Evolutionary conservation across 2,113 vertebrate species (phyloP).

Genomic region (Plotosus lineatus): DNA sequence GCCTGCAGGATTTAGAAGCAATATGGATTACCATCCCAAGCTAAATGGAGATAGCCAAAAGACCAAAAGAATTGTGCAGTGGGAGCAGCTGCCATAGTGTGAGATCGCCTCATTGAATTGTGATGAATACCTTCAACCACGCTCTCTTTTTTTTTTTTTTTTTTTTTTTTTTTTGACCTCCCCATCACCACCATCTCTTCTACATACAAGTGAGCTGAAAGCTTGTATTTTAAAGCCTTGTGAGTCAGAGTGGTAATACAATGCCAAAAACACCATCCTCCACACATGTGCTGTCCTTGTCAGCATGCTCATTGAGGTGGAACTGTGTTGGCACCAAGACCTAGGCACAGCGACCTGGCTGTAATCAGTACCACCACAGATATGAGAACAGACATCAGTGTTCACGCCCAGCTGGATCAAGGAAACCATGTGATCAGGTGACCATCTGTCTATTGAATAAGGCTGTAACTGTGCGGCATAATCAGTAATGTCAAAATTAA

Average conservation of each 20-base stretch:
- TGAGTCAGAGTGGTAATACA: conserved; percentile 24
- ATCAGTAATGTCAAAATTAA: conserved; percentile 37
- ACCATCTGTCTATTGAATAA: conserved; percentile 32
- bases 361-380: not conserved
- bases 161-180: too few species aligned
- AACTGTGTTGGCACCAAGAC: conserved; percentile 1
- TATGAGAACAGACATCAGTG: conserved; percentile 2
- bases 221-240: conserved; percentile 36
- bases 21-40: conserved; percentile 39
- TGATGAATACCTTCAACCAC: conserved; percentile 51
- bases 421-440: conserved; percentile 1
- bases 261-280: conserved; percentile 5
- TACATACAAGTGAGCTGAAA: conserved; percentile 28
- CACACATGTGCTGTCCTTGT: not conserved
- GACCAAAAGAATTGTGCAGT: conserved; percentile 8
- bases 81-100: conserved; percentile 27
- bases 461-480: not conserved
- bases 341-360: not conserved
- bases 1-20: conserved; percentile 42
- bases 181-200: conserved; percentile 19
- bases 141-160: conserved; percentile 4
- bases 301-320: not conserved
- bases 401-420: conserved; percentile 22
- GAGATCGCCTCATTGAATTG: conserved; percentile 61
- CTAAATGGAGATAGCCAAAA: conserved; percentile 31